phyloP scores from a whole-genome alignment of 1,140 invertebrate genomes.

The Sipha flava region DNA sequence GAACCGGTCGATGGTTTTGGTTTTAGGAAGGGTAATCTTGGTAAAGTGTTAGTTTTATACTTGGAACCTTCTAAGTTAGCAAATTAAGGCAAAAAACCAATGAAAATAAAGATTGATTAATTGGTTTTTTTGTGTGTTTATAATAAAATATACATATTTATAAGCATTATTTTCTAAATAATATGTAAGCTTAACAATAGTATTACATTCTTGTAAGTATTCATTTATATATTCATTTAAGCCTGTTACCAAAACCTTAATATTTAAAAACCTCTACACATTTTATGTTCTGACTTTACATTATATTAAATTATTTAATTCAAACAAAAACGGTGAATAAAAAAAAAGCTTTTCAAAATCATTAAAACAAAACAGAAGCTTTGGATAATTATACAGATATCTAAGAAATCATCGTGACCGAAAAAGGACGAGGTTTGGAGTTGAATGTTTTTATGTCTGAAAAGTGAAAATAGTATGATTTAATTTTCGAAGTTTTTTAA shows the following conservation, averaged over 20 bases:
- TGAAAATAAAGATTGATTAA: not conserved
- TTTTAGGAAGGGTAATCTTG: constrained; percentile 10
- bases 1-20: constrained; percentile 20
- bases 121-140: not conserved
- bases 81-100: not conserved
- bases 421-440: constrained; percentile 55
- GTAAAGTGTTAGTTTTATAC: not conserved
- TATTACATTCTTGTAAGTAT: no score
- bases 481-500: not conserved
- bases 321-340: constrained; percentile 27
- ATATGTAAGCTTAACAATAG: no score
- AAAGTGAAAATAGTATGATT: constrained; percentile 46
- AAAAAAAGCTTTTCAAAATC: constrained; percentile 25
- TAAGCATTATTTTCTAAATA: not conserved
- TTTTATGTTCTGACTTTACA: constrained; percentile 8
- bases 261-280: not conserved
- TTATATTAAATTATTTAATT: constrained; percentile 12
- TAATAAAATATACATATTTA: not conserved
- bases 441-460: constrained; percentile 56
- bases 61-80: not conserved
- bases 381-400: constrained; percentile 4
- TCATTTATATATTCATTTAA: no score
- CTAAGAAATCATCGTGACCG: constrained; percentile 37
- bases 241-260: not conserved
- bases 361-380: constrained; percentile 16